Evolutionary conservation across 2,113 vertebrate genomes (phyloP).

Genomic region (Vombatus ursinus): DNA sequence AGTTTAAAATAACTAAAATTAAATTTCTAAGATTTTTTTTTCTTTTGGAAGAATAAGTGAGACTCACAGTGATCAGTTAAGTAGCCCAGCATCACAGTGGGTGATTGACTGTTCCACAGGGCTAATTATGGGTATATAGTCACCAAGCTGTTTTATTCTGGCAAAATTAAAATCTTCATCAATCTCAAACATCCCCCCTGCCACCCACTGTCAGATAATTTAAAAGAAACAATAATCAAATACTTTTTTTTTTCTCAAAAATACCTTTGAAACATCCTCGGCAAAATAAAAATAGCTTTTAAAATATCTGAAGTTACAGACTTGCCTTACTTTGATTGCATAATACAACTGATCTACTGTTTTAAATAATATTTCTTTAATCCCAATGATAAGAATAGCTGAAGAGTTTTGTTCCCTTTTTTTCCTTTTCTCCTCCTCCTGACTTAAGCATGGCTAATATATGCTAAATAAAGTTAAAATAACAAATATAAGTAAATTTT

Average conservation of each 20-base stretch:
- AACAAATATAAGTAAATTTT: not conserved
- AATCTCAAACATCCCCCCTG: not conserved
- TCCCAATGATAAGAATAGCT: not conserved
- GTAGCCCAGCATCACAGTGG: not conserved
- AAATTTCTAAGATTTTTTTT: not conserved
- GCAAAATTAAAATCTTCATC: not conserved
- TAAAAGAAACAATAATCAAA: not conserved
- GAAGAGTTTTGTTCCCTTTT: not conserved
- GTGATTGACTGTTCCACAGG: not conserved
- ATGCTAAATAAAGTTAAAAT: no score
- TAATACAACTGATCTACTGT: not conserved
- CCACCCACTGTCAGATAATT: not conserved
- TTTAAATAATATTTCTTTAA: not conserved
- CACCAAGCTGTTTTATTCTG: not conserved
- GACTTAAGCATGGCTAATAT: no score
- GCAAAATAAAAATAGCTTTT: not conserved
- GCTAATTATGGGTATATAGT: not conserved
- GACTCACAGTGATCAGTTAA: not conserved
- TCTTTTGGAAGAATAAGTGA: not conserved
- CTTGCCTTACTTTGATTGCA: no score
- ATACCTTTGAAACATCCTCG: not conserved
- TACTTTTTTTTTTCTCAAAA: not conserved
- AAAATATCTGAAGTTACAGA: not conserved
- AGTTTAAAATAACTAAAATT: not conserved
- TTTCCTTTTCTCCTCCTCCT: not conserved